A percentile compares a stretch with the other conserved stretches of the same genome.
Evolutionary conservation across 2,888 invertebrate species (phyloP).

Genomic region (Andrena chrysosceles): DNA sequence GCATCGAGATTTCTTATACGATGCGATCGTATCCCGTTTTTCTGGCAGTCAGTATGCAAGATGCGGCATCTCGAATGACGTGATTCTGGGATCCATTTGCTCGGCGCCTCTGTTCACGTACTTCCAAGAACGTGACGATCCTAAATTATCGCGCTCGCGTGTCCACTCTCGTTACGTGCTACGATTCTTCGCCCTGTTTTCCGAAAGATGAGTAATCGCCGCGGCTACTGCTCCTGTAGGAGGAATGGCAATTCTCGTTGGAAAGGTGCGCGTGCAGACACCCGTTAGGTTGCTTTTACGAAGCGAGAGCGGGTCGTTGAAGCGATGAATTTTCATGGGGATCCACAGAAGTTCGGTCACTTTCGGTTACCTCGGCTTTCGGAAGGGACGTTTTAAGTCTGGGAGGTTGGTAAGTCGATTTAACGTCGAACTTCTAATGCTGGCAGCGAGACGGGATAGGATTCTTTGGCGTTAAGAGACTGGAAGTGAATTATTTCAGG

Average conservation of each 20-base stretch:
- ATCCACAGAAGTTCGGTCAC: conserved; percentile 27
- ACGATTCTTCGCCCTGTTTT: conserved; percentile 48
- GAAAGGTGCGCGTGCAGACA: conserved; percentile 24
- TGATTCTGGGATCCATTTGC: conserved; percentile 4
- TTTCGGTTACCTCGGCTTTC: background rate
- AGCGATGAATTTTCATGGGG: conserved; percentile 58
- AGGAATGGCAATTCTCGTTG: conserved; percentile 63
- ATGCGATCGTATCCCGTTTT: background rate
- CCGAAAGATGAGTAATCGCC: conserved; percentile 71
- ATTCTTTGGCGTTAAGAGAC: background rate
- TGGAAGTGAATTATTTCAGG: conserved; percentile 19
- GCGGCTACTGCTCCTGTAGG: conserved; percentile 54
- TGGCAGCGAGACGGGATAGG: background rate
- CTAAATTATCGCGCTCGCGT: conserved; percentile 66
- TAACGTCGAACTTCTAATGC: conserved; percentile 27
- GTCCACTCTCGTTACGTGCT: conserved; percentile 50
- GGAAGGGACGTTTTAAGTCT: background rate
- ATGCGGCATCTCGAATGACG: background rate
- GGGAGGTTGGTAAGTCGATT: conserved; percentile 39
- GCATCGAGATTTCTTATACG: conserved; percentile 26
- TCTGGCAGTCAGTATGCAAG: background rate
- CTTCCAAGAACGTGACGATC: conserved; percentile 36
- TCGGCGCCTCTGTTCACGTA: background rate
- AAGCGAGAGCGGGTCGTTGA: conserved; percentile 20
- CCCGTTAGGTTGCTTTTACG: conserved; percentile 41